A percentile compares a stretch with the other conserved stretches of the same genome.
Evolutionary conservation across 1,140 invertebrate genomes (phyloP).

Genomic region (Kradibia gibbosae): DNA sequence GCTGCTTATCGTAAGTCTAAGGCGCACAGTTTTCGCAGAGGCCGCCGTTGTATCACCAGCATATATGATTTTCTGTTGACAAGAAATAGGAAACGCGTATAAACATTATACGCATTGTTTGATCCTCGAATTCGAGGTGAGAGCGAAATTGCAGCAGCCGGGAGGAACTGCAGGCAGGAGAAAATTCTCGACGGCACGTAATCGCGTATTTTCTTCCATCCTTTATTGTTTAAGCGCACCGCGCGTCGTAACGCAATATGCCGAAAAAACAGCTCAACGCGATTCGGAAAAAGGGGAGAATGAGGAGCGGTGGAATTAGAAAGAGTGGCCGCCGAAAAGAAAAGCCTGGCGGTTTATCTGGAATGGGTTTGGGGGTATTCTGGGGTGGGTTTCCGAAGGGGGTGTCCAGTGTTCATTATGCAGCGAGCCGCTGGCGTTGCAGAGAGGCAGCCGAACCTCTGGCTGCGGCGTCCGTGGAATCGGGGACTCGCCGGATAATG

Average conservation of each 20-base stretch:
- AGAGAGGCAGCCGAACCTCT: slow-evolving; percentile 54
- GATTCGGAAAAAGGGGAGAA: not conserved
- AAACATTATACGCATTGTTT: no score
- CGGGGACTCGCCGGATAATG: slow-evolving; percentile 65
- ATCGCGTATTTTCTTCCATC: not conserved
- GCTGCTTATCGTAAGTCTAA: no score
- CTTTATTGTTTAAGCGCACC: slow-evolving; percentile 20
- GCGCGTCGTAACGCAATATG: slow-evolving; percentile 65
- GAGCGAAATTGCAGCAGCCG: no score
- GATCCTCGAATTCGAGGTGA: no score
- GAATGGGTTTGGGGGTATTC: no score
- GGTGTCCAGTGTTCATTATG: slow-evolving; percentile 69
- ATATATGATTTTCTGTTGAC: no score
- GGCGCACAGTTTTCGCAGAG: not conserved
- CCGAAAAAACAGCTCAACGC: slow-evolving; percentile 62
- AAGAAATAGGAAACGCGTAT: no score
- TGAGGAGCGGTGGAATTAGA: not conserved
- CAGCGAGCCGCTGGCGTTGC: slow-evolving; percentile 59
- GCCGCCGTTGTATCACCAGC: not conserved
- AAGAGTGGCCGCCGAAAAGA: slow-evolving; percentile 21
- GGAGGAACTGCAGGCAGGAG: not conserved
- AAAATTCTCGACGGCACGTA: not conserved
- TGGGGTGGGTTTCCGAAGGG: slow-evolving; percentile 35
- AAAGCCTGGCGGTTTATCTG: no score
- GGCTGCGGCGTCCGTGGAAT: slow-evolving; percentile 63